Base-by-base conservation (phyloP, 2,888 invertebrate genomes). In the Brachyptera risi region DNA sequence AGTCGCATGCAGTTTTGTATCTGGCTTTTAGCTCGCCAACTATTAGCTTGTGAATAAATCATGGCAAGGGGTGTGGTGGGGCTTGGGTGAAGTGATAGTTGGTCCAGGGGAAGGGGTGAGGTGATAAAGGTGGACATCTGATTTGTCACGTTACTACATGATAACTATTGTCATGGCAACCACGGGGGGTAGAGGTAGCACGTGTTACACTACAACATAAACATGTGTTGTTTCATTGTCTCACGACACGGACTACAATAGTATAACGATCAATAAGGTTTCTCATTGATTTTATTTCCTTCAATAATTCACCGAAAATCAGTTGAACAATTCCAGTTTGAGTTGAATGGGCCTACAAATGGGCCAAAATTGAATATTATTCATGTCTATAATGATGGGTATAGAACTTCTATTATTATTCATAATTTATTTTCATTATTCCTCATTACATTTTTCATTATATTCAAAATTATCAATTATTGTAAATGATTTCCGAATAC, bases 81-180 rank as follows among this genome's bases (percentile, higher is more conserved):
- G 11, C 1, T 24, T 2, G 21, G 19, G 19, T 7, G 3, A 3
- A 24, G 47, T 4, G 2, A 24, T n/a, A n/a, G 9, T 21, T 21
- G 9, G 21, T 24, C 7, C 3, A 47, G 47, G 15, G 44, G 19
- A 21, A n/a, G 2, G 47, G 47, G 21, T 7, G 21, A 23, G 3
- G 24, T 47, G 47, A 47, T 47, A 47, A 47, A 47, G 47, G 47
- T 21, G 47, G 47, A 47, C 47, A 47, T 47, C 47, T 24, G 24
- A 47, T 47, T 47, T 47, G 47, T 47, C 47, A 47, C 47, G 21
- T 47, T n/a, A 21, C 47, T 47, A 47, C 47, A 47, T 21, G 47
- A 47, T 47, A 23, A 47, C 23, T 47, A 47, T 47, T 47, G 47
- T 47, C 21, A 9, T 3, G 21, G 9, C 3, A n/a, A 9, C 47